Percentiles rank a stretch among this genome's conserved stretches.
phyloP scores from a whole-genome alignment of 2,888 invertebrate species.

The Norana najaformis region DNA sequence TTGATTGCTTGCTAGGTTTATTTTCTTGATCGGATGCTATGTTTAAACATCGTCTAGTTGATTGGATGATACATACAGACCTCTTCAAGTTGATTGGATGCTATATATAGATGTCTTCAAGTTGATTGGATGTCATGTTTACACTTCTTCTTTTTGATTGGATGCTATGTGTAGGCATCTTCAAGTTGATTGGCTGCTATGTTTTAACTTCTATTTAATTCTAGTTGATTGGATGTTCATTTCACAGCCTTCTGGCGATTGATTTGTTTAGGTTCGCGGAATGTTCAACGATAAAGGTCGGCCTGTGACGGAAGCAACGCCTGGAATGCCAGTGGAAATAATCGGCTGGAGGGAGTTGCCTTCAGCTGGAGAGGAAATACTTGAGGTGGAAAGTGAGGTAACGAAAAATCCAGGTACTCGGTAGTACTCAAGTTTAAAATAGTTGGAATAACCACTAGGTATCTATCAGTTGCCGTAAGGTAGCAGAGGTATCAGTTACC shows the following conservation, averaged over 20 bases:
- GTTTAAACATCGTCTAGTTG: not conserved
- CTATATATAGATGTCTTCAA: not conserved
- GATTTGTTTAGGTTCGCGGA: slow-evolving; percentile 67
- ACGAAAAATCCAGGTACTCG: not conserved
- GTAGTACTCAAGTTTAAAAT: too few relatives aligned
- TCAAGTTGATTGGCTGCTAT: not conserved
- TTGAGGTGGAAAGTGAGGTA: slow-evolving; percentile 78
- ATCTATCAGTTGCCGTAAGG: too few relatives aligned
- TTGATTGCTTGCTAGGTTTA: not conserved
- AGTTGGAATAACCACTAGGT: too few relatives aligned
- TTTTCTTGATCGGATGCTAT: not conserved
- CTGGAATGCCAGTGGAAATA: slow-evolving; percentile 81
- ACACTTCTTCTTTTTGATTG: not conserved
- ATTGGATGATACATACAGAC: not conserved
- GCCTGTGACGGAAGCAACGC: slow-evolving; percentile 72
- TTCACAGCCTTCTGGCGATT: not conserved
- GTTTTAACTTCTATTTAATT: not conserved
- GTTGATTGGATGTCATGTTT: not conserved
- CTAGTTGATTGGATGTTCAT: not conserved
- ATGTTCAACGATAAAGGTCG: slow-evolving; percentile 79
- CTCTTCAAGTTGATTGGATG: not conserved
- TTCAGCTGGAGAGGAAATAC: slow-evolving; percentile 81
- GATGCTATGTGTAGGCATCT: not conserved
- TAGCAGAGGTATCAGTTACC: too few relatives aligned
- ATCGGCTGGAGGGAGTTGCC: slow-evolving; percentile 87